These are phyloP conservation scores for Dermochelys coriacea DNA, from an alignment of 2,797 vertebrate genomes.

Conservation along the genomic window DNA sequence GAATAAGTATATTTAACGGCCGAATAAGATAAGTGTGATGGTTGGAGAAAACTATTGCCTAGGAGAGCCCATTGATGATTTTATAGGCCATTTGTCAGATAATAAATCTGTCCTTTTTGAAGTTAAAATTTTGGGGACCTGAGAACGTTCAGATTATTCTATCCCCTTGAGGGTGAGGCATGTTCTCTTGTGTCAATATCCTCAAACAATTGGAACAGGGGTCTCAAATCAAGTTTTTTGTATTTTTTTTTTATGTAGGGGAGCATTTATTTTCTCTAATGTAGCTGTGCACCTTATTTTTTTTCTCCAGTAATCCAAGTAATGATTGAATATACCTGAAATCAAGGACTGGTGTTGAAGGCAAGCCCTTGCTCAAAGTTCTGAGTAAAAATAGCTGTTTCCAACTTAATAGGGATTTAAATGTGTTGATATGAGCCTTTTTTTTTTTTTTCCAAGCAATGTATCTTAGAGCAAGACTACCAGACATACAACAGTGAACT, in stretches of 20 bases:
- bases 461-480: not conserved
- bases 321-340: not conserved
- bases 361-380: not conserved
- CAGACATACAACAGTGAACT: not conserved
- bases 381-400: not conserved
- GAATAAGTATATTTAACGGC: not conserved
- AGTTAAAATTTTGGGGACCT: not conserved
- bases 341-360: not conserved
- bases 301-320: not conserved
- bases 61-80: not conserved
- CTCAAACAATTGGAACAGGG: not conserved
- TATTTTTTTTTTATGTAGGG: not conserved
- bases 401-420: not conserved
- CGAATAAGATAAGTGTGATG: not conserved
- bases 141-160: not conserved
- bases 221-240: not conserved
- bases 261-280: not conserved
- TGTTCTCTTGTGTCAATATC: not conserved
- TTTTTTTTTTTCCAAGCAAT: not conserved
- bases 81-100: not conserved
- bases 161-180: not conserved
- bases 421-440: not conserved
- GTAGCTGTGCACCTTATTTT: not conserved
- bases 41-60: not conserved
- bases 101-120: not conserved